phyloP scores from a whole-genome alignment of 2,113 vertebrate species.

The Lonchura striata region DNA sequence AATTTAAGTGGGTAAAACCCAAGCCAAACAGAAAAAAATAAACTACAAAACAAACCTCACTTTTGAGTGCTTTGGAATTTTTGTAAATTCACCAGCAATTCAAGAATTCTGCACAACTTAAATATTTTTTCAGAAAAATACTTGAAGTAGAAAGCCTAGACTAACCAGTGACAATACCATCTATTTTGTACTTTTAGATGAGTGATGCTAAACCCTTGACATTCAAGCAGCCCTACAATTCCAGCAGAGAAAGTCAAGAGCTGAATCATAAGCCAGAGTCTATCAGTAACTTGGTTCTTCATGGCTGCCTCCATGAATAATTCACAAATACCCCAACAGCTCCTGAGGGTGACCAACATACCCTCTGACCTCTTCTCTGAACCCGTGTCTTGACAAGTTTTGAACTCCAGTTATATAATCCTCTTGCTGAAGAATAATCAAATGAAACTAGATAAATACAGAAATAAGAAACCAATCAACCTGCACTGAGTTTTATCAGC shows the following conservation, averaged over 20 bases:
- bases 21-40: background rate
- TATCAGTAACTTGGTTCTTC: background rate
- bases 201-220: background rate
- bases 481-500: background rate
- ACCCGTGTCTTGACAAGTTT: background rate
- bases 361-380: background rate
- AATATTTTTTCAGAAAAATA: background rate
- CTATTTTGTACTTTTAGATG: background rate
- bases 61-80: background rate
- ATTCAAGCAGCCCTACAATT: background rate
- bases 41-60: background rate
- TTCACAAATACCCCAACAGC: background rate
- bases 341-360: no score
- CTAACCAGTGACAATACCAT: background rate
- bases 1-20: background rate
- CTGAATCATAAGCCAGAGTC: background rate
- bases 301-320: accelerated
- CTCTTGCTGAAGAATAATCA: background rate
- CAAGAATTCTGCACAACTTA: background rate
- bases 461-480: background rate
- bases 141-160: background rate
- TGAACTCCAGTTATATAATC: background rate
- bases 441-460: background rate
- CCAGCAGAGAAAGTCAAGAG: background rate
- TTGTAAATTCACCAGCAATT: background rate